A percentile compares a stretch with the other conserved stretches of the same genome.
phyloP scores from a whole-genome alignment of 2,113 vertebrate genomes.

The Xiphias gladius region DNA sequence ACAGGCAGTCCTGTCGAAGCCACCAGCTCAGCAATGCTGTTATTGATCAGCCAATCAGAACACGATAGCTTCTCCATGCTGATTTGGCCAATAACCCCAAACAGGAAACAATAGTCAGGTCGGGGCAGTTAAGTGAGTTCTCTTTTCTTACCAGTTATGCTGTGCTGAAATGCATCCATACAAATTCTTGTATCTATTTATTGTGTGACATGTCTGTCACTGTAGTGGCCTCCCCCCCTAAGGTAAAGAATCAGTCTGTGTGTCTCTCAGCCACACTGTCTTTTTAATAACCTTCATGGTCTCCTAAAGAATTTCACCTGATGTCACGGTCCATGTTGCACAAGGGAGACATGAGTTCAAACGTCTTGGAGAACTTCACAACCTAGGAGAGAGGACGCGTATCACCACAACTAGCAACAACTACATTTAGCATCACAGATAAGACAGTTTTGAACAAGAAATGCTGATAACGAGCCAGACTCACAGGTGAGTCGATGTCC shows the following conservation, averaged over 20 bases:
- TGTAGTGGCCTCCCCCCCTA: not conserved
- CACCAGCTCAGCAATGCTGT: constrained; percentile 88
- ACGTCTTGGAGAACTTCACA: constrained; percentile 88
- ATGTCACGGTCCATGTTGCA: constrained; percentile 83
- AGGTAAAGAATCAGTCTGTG: not conserved
- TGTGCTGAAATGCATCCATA: not conserved
- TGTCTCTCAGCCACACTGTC: not conserved
- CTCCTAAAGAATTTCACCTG: constrained; percentile 70
- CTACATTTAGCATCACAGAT: not conserved
- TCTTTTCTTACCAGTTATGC: not conserved
- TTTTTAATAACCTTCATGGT: not conserved
- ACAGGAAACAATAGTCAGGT: constrained; percentile 48
- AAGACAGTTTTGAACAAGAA: not conserved
- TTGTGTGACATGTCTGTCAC: not conserved
- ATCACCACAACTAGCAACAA: not conserved
- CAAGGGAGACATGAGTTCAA: constrained; percentile 88
- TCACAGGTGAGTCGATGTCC: constrained; percentile 86
- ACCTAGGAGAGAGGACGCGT: constrained; percentile 71
- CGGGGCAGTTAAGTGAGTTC: not conserved
- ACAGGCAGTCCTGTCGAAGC: constrained; percentile 87
- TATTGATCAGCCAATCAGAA: constrained; percentile 89
- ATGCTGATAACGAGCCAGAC: not conserved
- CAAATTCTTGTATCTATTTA: not conserved
- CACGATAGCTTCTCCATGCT: constrained; percentile 88
- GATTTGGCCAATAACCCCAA: constrained; percentile 65